Evolutionary conservation across 2,797 vertebrate genomes (phyloP), one percentile per base, ranked within the genome.

Genomic region (Serranus cabrilla): DNA sequence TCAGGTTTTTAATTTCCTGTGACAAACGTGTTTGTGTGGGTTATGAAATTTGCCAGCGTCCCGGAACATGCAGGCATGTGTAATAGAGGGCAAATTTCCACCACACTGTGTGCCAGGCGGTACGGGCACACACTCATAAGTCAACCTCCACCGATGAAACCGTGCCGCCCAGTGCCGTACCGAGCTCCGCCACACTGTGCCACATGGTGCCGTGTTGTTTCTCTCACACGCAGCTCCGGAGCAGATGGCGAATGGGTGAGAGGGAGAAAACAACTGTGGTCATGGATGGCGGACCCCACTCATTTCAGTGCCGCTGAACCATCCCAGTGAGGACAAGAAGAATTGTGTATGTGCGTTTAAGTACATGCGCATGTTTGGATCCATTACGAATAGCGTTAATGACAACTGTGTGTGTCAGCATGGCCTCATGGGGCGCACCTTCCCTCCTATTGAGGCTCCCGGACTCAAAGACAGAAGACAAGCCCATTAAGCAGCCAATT

Each of bases 211-310:
- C 71, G 56, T 81, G 90, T 81, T 80, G 76, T 74, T 90, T 78
- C 80, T 84, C 75, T 84, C 80, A 63, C 89, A 80, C 52, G 64
- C 74, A 31, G 83, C 85, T 74, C 81, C 57, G 37, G 81, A 93
- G 88, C 94, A 94, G 94, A 94, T 94, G 94, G 94, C 43, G 2
- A 49, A 82, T 51, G 79, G 77, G 80, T 63, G 69, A 84, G 69
- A 61, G 70, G 83, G 71, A 71, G 52, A 86, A 82, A 87, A 87
- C 80, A 54, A 84, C 84, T 62, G 80, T 57, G 84, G 87, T 89
- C 84, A 84, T 60, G 86, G 81, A 88, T 80, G 73, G 82, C 67
- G 62, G 76, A 83, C 55, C 70, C 64, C 61, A 49, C 72, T 76
- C 67, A 14, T 81, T 78, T 66, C 57, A 81, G 71, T 61, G 56